Evolutionary conservation across 2,113 vertebrate genomes (phyloP), one percentile per base, ranked within the genome.

Genomic region (Tragelaphus strepsiceros): DNA sequence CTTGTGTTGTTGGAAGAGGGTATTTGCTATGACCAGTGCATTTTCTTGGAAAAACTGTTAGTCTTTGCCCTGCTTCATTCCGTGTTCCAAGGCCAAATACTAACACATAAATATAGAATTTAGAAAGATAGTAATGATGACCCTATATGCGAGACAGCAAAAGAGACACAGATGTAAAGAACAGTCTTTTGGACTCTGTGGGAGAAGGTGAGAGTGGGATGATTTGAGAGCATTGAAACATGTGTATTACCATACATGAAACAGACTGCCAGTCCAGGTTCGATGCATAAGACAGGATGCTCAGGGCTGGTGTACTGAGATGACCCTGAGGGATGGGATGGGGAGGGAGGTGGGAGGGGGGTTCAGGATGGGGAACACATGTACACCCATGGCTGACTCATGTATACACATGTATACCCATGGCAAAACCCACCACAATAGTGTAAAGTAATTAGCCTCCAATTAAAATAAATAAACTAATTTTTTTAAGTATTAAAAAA

Each of bases 111-210:
- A 67, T 67, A 67, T 35, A 2, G 64, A 67, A 21, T 35, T 67
- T 21, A 67, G n/a, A 35, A 67, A 35, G 64, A 67, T 35, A 17
- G 32, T 2, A 35, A 67, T 0, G 0, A 35, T 35, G 9, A 35
- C 32, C 64, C 64, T 67, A 1, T 35, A 67, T 67, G 32, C 2
- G 4, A 21, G 17, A 17, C 8, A 67, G 64, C n/a, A 67, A 67
- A 21, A 67, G 32, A 35, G 64, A 67, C 64, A 67, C 32, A 67
- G 64, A 67, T 10, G 32, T 67, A 35, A 21, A 67, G 64, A 67
- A 67, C 32, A 67, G 64, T 35, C 8, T 67, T 19, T 35, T 67
- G 64, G n/a, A 67, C 64, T 67, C 64, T 35, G n/a, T 21, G 64
- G n/a, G n/a, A 35, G 64, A 67, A 35, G 64, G 64, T 4, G 5